Conservation (phyloP, 2,113 vertebrate genomes). For the Buteo buteo region DNA sequence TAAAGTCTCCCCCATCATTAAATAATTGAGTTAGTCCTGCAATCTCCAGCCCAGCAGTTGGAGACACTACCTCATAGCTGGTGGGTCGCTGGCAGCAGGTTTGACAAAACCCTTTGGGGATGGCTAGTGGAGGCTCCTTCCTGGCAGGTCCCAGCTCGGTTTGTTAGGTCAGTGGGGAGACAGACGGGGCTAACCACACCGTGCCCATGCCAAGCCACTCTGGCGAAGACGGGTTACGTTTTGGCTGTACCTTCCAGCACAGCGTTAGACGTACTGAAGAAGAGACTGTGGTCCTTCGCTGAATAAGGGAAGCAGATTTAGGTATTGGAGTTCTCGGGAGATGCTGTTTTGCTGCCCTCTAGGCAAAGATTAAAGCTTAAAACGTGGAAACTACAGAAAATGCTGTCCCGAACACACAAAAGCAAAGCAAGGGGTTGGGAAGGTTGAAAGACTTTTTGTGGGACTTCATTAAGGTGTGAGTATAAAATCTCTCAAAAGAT, state of each 20-base stretch:
- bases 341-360: slow-evolving; percentile 55
- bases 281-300: background rate
- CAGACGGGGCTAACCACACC: slow-evolving; percentile 5
- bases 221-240: background rate
- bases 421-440: background rate
- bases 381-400: background rate
- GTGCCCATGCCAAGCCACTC: background rate
- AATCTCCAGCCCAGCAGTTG: background rate
- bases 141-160: slow-evolving; percentile 58
- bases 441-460: background rate
- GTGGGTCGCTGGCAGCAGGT: slow-evolving; percentile 34
- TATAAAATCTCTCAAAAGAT: slow-evolving; percentile 12
- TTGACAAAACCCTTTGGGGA: background rate
- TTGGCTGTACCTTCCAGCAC: background rate
- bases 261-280: background rate
- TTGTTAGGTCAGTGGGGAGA: slow-evolving; percentile 54
- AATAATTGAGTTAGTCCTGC: slow-evolving; percentile 48
- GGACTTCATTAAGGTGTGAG: background rate
- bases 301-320: background rate
- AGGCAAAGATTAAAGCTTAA: slow-evolving; percentile 42
- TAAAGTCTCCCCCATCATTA: slow-evolving; percentile 46
- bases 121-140: slow-evolving; percentile 20
- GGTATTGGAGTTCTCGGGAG: background rate
- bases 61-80: slow-evolving; percentile 67
- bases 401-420: background rate